Evolutionary conservation across 1,140 invertebrate genomes (phyloP), one percentile per base, ranked within the genome.

Genomic region (Choristoneura fumiferana): DNA sequence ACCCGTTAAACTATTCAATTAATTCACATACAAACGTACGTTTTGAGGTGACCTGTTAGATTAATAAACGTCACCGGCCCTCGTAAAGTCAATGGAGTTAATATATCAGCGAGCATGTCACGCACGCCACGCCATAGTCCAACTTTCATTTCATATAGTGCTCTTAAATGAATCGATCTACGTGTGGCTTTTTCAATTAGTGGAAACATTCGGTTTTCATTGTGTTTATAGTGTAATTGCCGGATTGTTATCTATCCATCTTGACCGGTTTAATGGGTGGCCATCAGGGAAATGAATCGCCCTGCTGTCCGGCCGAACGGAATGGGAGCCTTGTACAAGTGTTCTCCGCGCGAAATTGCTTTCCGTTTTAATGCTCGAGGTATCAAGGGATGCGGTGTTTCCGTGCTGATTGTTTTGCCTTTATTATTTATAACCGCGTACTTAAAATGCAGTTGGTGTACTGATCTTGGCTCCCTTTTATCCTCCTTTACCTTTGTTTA

Each of bases 181-280:
- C 55, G 68, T 65, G 70, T 71, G 74, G 74, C 78, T 77, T 83
- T 84, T 87, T 87, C 82, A 87, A 88, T 87, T 88, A 88, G 76
- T 85, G 82, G 79, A 81, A 79, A 87, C 79, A 85, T 85, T 86
- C 81, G 80, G 81, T 86, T 83, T 79, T 87, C 81, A 72, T 84
- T 84, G 76, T 78, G 76, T 80, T 85, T 79, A 83, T 84, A 83
- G 81, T 78, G 78, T 86, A 88, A 86, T 86, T 84, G 85, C 71
- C 62, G 76, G 80, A 84, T 81, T 75, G 84, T 85, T 85, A 86
- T 88, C 85, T 73, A 81, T 82, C 74, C 76, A 85, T 88, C 85
- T 85, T 85, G 80, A 80, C 77, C 76, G 65, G 63, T 77, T 75
- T 84, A 86, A 86, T 88, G 80, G 76, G 63, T 63, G 69, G 71